Conservation (phyloP, 2,113 vertebrate species). For the Caracal caracal region DNA sequence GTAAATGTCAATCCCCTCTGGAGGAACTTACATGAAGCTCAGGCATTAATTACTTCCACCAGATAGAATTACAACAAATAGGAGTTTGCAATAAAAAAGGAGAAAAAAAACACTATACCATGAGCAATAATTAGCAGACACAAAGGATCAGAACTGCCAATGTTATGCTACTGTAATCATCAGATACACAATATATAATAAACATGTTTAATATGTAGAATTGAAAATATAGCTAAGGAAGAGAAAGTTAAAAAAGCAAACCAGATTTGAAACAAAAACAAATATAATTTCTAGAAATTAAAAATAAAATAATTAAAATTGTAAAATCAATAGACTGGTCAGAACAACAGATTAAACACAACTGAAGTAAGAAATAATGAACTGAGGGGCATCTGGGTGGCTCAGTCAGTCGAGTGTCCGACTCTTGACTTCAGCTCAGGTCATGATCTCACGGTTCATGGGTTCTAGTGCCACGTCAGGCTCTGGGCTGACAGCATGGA, state of each 20-base stretch:
- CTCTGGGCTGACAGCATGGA: too few relatives aligned
- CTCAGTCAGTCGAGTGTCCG: too few relatives aligned
- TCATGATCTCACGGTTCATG: too few relatives aligned
- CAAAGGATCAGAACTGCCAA: not conserved
- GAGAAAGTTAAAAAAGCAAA: not conserved
- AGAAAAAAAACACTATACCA: not conserved
- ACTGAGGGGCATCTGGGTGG: not conserved
- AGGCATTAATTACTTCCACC: not conserved
- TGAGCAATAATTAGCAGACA: not conserved
- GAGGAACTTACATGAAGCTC: not conserved
- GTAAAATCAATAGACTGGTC: not conserved
- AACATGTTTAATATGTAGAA: not conserved
- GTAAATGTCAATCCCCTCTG: not conserved
- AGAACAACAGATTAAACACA: not conserved
- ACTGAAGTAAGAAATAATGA: not conserved
- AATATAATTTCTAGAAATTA: not conserved
- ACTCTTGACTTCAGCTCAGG: too few relatives aligned
- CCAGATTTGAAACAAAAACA: slow-evolving; percentile 18
- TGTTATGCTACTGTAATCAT: not conserved
- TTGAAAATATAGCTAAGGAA: slow-evolving; percentile 9
- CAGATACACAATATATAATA: not conserved
- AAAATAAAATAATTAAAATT: slow-evolving; percentile 20
- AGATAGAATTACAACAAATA: slow-evolving; percentile 1
- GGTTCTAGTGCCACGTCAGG: too few relatives aligned
- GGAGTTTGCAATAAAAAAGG: not conserved